Base-by-base conservation (phyloP, 2,888 invertebrate genomes). In the Epinotia bilunana region DNA sequence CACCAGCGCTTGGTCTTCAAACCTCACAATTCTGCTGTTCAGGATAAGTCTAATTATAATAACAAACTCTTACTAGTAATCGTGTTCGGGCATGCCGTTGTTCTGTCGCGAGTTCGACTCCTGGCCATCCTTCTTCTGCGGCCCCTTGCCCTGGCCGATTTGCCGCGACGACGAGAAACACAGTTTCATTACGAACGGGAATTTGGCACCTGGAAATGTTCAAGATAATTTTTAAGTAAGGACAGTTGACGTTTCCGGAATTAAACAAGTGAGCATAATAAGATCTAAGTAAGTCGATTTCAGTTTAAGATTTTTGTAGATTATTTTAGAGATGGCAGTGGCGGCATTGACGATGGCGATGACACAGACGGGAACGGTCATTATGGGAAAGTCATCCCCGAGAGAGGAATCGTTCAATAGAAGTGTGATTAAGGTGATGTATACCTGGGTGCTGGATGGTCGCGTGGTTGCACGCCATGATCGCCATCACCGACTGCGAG, bases 131-230 rank as follows among this genome's bases (percentile, higher is more conserved):
- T 83, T 85, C 57, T 81, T 83, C 75, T 74, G 78, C 70, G 82
- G 94, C 2, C 96, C 89, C 80, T 95, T 90, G 60, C 89, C 91
- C 78, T 93, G 93, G 0, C 94, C 93, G 82, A 94, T 94, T 81
- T 94, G 93, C 72, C 94, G 91, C 67, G 94, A 94, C 72, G 98
- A 98, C 23, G 99, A 99, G 95, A 99, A 99, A 90, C 99, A 99
- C 83, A 99, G 95, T 94, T 99, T 99, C 97, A 99, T 98, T 86
- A 99, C 98, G 95, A 99, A 99, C 82, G 99, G 99, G 93, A 98
- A 98, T 95, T 99, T 99, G 81, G 98, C 98, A 91, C 97, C 98
- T 98, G 95, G 16, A 96, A 95, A 61, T 33, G 39, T 64, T 46
- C 13, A 33, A 23, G n/a, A 12, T 12, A 3, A 6, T 13, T 33